A percentile compares a stretch with the other conserved stretches of the same genome.
Conservation (phyloP, 2,888 invertebrate species). For the Achlya flavicornis region DNA sequence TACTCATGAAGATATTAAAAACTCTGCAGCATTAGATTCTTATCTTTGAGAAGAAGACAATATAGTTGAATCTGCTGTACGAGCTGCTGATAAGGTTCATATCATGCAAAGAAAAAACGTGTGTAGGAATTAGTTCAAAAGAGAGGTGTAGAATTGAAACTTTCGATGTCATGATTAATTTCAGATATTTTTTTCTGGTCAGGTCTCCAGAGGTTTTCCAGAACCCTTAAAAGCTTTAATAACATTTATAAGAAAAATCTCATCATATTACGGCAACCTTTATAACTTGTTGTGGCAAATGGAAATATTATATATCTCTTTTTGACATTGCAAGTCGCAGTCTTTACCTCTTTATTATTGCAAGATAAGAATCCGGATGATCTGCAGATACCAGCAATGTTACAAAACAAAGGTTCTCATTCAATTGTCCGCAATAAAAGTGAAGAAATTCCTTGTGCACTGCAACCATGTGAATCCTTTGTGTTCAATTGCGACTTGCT, state of each 20-base stretch:
- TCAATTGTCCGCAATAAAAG: constrained; percentile 48
- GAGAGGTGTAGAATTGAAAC: neutral
- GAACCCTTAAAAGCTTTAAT: neutral
- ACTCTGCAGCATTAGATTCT: neutral
- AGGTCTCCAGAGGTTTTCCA: neutral
- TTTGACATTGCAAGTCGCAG: constrained; percentile 1
- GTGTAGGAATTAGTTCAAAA: neutral
- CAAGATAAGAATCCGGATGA: constrained; percentile 20
- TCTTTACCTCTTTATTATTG: constrained; percentile 7
- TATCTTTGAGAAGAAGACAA: neutral
- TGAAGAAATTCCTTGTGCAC: constrained; percentile 28
- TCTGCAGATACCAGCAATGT: constrained; percentile 36
- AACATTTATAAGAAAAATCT: no score
- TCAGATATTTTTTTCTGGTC: neutral
- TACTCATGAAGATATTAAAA: neutral
- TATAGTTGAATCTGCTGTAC: neutral
- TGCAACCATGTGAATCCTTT: constrained; percentile 39
- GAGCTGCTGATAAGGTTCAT: neutral
- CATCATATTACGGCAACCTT: no score
- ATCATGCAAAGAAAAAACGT: neutral
- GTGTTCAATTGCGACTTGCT: constrained; percentile 37
- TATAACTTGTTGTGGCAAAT: no score
- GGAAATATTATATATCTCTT: no score
- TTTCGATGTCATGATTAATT: neutral
- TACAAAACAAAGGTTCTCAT: constrained; percentile 54